Base-by-base conservation (phyloP, 1,140 invertebrate species). In the Sinonovacula constricta region DNA sequence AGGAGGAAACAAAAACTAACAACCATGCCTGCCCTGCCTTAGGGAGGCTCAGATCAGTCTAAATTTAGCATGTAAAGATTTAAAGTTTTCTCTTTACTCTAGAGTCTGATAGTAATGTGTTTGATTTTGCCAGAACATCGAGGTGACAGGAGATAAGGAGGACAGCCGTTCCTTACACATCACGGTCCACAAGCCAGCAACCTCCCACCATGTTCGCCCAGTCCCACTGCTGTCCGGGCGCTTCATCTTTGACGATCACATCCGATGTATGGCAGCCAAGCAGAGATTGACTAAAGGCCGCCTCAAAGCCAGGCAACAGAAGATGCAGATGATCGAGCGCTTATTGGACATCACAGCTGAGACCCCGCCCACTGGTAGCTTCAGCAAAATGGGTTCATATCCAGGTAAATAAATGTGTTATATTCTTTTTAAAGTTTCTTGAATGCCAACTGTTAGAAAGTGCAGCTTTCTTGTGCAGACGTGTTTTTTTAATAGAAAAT, bases 171-270 rank as follows among this genome's bases (percentile, higher is more conserved):
- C 97, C 83, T 92, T 99, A 7, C 96, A 99, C 85, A 94, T 99
- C 24, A 98, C 97, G 0, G 96, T 99, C 28, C 97, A 99, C 89
- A 95, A 95, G 83, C 95, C 96, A 3, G 81, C 89, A 2, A 83
- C 83, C 22, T 87, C 85, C 12, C 82, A 82, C 33, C 87, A 90
- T 60, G 82, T 86, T 22, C 74, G 85, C 10, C 87, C 90, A 24
- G 65, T 90, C 3, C 95, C 97, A 0, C 88, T 98, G 7, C 92
- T 99, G 7, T 94, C 95, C 22, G 96, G 97, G 0, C 97, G 97
- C 90, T 99, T 99, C 88, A 94, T 99, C 54, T 99, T 99, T 89
- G 98, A 99, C 89, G 98, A 99, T 92, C 97, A 99, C 89, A 99
- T 99, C 78, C 93, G 98, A 14, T 99, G 97, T 89, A 97, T 98